Conservation (phyloP, 2,797 vertebrate species). For the Enteromius argenteus region DNA sequence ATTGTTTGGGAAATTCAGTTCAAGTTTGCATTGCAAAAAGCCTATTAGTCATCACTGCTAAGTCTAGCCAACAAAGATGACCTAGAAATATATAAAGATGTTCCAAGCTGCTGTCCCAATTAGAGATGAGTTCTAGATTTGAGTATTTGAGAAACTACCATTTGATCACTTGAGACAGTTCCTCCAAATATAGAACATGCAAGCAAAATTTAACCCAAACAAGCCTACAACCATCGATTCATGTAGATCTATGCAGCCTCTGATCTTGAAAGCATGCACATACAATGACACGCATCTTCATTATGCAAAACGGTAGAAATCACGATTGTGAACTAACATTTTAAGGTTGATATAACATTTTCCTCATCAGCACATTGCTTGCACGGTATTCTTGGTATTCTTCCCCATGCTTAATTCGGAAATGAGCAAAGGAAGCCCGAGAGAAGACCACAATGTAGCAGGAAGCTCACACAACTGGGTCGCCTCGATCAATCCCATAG, state of each 20-base stretch:
- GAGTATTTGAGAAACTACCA: not conserved
- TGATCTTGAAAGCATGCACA: not conserved
- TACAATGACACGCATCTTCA: not conserved
- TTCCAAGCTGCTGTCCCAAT: not conserved
- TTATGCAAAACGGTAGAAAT: not conserved
- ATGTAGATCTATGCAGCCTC: not conserved
- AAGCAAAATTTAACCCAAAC: not conserved
- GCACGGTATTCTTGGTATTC: constrained; percentile 7
- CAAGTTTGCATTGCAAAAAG: not conserved
- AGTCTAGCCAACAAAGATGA: constrained; percentile 9
- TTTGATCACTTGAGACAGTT: not conserved
- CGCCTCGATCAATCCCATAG: not conserved
- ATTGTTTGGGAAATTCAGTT: not conserved
- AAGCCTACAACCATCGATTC: not conserved
- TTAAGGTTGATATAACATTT: not conserved
- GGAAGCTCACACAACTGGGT: constrained; percentile 60
- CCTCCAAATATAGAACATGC: not conserved
- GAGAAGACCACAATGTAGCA: constrained; percentile 69
- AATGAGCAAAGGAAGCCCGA: constrained; percentile 55
- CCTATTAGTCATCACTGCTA: not conserved
- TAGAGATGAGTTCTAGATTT: constrained; percentile 5
- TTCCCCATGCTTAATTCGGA: constrained; percentile 49
- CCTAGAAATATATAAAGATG: constrained; percentile 12
- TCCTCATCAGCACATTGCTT: constrained; percentile 2
- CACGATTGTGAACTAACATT: constrained; percentile 15